Conservation (phyloP, 2,888 invertebrate species). For the Adelphocoris suturalis region DNA sequence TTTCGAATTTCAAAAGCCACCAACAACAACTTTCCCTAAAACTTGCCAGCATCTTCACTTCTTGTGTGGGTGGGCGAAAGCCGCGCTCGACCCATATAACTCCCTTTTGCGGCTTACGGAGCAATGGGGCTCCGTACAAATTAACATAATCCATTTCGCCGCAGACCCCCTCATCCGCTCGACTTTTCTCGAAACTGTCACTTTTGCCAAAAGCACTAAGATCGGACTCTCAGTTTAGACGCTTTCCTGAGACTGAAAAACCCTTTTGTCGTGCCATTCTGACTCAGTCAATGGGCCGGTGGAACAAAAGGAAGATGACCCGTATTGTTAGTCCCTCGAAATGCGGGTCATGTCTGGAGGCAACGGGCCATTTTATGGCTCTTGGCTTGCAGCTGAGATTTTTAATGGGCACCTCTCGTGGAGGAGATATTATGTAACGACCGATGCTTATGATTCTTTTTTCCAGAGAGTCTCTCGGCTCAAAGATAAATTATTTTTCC, state of each 20-base stretch:
- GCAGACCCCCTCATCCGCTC: not conserved
- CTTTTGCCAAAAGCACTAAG: not conserved
- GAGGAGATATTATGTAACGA: not conserved
- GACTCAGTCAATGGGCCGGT: not conserved
- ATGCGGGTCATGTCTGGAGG: conserved; percentile 31
- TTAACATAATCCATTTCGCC: conserved; percentile 26
- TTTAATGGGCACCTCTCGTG: not conserved
- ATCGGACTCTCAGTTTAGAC: not conserved
- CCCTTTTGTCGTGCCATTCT: not conserved
- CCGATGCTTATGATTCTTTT: not conserved
- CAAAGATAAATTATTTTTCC: too few species aligned
- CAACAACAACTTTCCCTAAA: not conserved
- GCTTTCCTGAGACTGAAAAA: not conserved
- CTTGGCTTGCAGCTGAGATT: not conserved
- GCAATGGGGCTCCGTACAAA: not conserved
- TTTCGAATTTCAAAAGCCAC: not conserved
- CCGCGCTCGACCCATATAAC: conserved; percentile 47
- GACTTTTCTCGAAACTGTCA: not conserved
- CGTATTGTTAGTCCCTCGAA: not conserved
- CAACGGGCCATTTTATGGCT: conserved; percentile 35
- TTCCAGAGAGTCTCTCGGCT: not conserved
- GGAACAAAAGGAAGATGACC: conserved; percentile 12
- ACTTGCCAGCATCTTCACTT: conserved; percentile 39
- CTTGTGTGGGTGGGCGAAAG: conserved; percentile 60
- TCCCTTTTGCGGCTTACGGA: not conserved